Evolutionary conservation across 2,797 vertebrate genomes (phyloP), one percentile per base, ranked within the genome.

Genomic region (Spondyliosoma cantharus): DNA sequence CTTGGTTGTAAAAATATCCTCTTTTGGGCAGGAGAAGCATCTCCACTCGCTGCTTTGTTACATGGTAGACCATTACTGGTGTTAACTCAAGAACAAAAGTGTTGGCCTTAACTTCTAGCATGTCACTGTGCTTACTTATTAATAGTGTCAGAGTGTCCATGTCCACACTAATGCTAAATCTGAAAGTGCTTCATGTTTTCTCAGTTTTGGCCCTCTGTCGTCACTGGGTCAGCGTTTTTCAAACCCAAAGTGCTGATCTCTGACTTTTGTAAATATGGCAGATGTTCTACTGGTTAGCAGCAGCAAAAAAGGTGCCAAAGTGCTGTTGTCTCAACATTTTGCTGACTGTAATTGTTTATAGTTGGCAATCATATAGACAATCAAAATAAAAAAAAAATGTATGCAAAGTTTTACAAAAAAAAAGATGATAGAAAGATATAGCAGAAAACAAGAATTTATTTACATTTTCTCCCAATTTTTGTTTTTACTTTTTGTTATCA

Each of bases 1-100:
- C 56, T 53, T 13, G 48, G 17, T 20, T 81, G 79, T 81, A 66
- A 77, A 87, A 87, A 83, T 48, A 71, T 43, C 62, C 58, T 71
- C 48, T 79, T 65, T 78, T 9, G 64, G 62, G 68, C 43, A 62
- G 63, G 59, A 71, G 64, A 49, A 22, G 14, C 17, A 0, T 65
- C 32, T 60, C 14, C 0, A 1, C 63, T 52, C 12, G 2, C 61
- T 27, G 52, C 68, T 60, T 64, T 58, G 66, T 76, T 57, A 61
- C 68, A 19, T 2, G 61, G 65, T 27, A 0, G 4, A 45, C 11
- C 14, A 9, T 29, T 2, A 25, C 46, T 15, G 72, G 56, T n/a
- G 27, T 53, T 50, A 37, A 50, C 43, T n/a, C 5, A 5, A 46
- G 14, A 68, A 27, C 65, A 8, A 13, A 80, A 49, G 56, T 19